A percentile compares a stretch with the other conserved stretches of the same genome.
These are phyloP conservation scores for Monochamus alternatus DNA, from an alignment of 2,888 invertebrate genomes.

Conservation along the genomic window DNA sequence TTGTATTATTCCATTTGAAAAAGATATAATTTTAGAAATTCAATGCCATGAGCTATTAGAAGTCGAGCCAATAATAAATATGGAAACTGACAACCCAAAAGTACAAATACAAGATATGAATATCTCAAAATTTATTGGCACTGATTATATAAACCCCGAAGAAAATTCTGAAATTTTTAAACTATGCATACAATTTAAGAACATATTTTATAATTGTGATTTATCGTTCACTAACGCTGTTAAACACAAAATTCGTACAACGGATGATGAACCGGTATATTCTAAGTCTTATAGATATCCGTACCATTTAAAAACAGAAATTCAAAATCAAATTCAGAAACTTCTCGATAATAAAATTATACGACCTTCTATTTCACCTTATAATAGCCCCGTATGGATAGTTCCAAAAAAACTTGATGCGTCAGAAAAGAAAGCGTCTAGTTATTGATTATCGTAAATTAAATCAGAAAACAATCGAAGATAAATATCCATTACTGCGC, in stretches of 20 bases:
- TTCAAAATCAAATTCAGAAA: constrained; percentile 40
- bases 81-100: neutral
- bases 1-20: neutral
- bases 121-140: neutral
- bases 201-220: constrained; percentile 5
- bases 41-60: constrained; percentile 4
- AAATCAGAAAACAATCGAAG: constrained; percentile 38
- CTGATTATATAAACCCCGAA: neutral
- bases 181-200: neutral
- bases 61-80: too few species aligned
- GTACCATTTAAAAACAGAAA: constrained; percentile 36
- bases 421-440: constrained; percentile 43
- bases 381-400: constrained; percentile 42
- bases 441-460: too few species aligned
- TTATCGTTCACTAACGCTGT: constrained; percentile 22
- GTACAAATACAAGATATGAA: neutral
- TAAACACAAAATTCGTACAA: too few species aligned
- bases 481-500: constrained; percentile 42
- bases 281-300: constrained; percentile 41
- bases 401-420: too few species aligned
- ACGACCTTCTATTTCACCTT: constrained; percentile 40
- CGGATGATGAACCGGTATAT: constrained; percentile 36
- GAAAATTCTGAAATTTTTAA: neutral
- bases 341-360: constrained; percentile 12
- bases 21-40: neutral